Base-by-base conservation (phyloP, 2,797 vertebrate species). In the Phaenicophaeus curvirostris region DNA sequence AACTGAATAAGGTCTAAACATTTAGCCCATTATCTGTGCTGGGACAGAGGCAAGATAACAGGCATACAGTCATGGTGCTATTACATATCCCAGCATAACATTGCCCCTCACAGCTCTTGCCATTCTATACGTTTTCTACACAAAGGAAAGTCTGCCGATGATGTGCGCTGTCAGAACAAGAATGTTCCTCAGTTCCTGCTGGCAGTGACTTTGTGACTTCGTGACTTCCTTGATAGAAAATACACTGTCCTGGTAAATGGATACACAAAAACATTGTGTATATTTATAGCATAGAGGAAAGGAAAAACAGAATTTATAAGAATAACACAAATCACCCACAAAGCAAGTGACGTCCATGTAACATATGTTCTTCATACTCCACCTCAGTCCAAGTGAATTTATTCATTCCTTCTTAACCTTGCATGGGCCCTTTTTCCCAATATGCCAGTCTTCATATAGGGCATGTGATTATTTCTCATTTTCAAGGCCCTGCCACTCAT, bases 381-480 rank as follows among this genome's bases (percentile, higher is more conserved):
- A 24, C 63, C 87, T 89, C 46, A 93, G 74, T 24, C 61, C 74
- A 71, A 61, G 59, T 21, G 59, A 82, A 93, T 79, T 86, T 90
- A 93, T 93, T 88, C 21, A n/a, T 88, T 94, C 39, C n/a, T 76
- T 79, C 67, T 86, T 90, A 96, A 93, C 61, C 91, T 90, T 50
- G 18, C 18, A 30, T 10, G 17, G 67, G 74, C 83, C 67, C 55
- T 93, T 85, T 17, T 8, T 37, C 78, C 35, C 77, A 67, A 5
- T 58, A 82, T 91, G 83, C 79, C 89, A 93, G 77, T 93, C 59
- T 86, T 86, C 74, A 71, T 54, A 67, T 7, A 76, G 41, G 37
- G 67, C 63, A 73, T 90, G 71, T 73, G 80, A 92, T 90, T 95
- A 85, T 85, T 95, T 94, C 85, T 81, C 41, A 91, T 91, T 94